These are phyloP conservation scores for Willowsia nigromaculata DNA, from an alignment of 2,888 invertebrate genomes.

Conservation along the genomic window DNA sequence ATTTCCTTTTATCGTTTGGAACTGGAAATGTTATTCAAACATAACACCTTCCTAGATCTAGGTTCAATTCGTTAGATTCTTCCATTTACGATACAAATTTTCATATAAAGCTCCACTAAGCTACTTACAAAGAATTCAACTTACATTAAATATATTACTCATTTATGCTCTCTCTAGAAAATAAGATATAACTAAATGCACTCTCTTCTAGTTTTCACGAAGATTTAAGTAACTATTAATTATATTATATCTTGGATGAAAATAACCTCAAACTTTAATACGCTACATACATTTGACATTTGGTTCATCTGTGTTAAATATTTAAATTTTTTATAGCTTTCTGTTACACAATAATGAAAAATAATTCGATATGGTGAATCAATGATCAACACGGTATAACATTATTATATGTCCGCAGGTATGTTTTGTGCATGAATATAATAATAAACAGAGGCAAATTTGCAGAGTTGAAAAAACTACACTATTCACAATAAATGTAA, in stretches of 20 bases:
- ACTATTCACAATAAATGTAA: neutral
- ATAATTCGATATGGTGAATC: slow-evolving; percentile 44
- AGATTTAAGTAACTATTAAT: neutral
- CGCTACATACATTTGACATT: slow-evolving; percentile 10
- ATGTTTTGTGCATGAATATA: slow-evolving; percentile 33
- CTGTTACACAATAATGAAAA: neutral
- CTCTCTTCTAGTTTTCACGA: neutral
- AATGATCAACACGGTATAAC: neutral
- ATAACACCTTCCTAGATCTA: neutral
- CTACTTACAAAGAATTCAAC: neutral
- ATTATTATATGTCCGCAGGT: slow-evolving; percentile 19
- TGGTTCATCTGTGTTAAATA: slow-evolving; percentile 1
- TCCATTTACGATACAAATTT: slow-evolving; percentile 3
- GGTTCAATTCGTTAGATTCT: neutral
- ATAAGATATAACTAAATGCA: slow-evolving; percentile 28
- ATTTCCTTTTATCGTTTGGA: neutral
- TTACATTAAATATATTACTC: neutral
- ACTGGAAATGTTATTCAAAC: neutral
- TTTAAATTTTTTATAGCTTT: neutral
- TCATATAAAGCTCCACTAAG: slow-evolving; percentile 47
- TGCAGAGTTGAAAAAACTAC: slow-evolving; percentile 31
- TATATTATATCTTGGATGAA: neutral
- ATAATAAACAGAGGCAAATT: slow-evolving; percentile 40
- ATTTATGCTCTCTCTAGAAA: neutral
- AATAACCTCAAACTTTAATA: slow-evolving; percentile 4